Conservation (phyloP, 2,113 vertebrate genomes). For the Stomatorhinus ivindoensis region DNA sequence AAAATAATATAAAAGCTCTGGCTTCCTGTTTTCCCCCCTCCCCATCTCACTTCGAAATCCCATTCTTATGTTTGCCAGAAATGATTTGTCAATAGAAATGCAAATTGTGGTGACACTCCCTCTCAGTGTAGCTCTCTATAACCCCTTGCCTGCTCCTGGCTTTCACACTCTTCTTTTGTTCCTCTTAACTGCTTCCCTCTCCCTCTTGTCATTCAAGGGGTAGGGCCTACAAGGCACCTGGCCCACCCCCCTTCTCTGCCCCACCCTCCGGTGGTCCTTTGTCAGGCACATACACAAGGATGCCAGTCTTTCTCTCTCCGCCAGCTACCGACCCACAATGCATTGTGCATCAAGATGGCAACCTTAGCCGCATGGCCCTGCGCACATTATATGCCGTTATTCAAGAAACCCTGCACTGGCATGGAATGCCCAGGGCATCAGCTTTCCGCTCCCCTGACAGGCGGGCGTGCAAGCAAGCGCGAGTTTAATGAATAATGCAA, state of each 20-base stretch:
- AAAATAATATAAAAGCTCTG: background rate
- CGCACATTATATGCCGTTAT: conserved; percentile 55
- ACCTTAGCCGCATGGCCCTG: conserved; percentile 25
- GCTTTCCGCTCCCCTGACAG: conserved; percentile 33
- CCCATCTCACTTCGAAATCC: background rate
- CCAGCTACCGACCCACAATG: background rate
- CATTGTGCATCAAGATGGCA: background rate
- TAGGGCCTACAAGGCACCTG: background rate
- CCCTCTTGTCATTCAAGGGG: conserved; percentile 42
- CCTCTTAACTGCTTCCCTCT: conserved; percentile 46
- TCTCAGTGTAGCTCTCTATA: background rate
- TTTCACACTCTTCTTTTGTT: conserved; percentile 42
- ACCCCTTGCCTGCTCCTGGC: conserved; percentile 27
- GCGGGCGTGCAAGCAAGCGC: background rate
- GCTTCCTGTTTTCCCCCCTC: background rate
- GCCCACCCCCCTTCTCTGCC: background rate
- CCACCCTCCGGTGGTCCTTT: background rate
- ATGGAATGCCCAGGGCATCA: conserved; percentile 34
- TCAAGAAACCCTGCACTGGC: conserved; percentile 38
- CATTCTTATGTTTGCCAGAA: background rate
- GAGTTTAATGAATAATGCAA: conserved; percentile 9
- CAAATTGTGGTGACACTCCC: background rate
- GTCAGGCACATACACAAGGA: background rate
- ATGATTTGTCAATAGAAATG: background rate
- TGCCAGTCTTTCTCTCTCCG: background rate